A percentile compares a stretch with the other conserved stretches of the same genome.
Evolutionary conservation across 2,797 vertebrate genomes (phyloP).

Genomic region (Malacoctenus gilli): DNA sequence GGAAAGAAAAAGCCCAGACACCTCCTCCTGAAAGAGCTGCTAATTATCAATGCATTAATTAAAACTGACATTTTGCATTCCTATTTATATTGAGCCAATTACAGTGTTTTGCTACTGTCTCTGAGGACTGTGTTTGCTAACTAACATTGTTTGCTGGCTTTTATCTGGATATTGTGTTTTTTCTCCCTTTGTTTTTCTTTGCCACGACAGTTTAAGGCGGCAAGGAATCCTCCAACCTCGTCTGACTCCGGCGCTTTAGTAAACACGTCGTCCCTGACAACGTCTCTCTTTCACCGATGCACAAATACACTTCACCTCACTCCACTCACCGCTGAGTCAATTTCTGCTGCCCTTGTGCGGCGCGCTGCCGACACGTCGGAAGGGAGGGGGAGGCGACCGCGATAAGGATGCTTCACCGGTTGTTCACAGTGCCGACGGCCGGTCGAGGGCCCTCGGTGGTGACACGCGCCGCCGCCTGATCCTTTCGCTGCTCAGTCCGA

Average conservation of each 20-base stretch:
- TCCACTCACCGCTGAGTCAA: constrained; percentile 28
- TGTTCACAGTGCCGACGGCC: constrained; percentile 25
- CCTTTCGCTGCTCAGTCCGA: constrained; percentile 21
- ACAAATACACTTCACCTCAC: constrained; percentile 25
- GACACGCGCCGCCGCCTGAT: constrained; percentile 14
- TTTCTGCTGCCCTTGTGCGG: constrained; percentile 36
- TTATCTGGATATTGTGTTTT: too few relatives aligned
- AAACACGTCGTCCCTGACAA: constrained; percentile 14
- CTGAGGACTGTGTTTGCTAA: constrained; percentile 14
- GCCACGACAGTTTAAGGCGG: too few relatives aligned
- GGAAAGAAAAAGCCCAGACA: too few relatives aligned
- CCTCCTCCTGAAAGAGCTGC: constrained; percentile 15
- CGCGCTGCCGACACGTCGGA: constrained; percentile 37
- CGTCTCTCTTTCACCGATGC: constrained; percentile 6
- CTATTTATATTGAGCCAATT: constrained; percentile 48
- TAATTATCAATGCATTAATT: constrained; percentile 57
- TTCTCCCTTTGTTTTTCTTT: too few relatives aligned
- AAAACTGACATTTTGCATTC: constrained; percentile 48
- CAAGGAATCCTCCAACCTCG: too few relatives aligned
- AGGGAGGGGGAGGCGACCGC: constrained; percentile 47
- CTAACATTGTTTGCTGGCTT: too few relatives aligned
- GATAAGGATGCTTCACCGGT: constrained; percentile 46
- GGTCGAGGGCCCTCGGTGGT: constrained; percentile 31
- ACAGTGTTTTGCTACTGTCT: constrained; percentile 15
- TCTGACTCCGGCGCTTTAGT: constrained; percentile 19